phyloP scores from a whole-genome alignment of 1,140 invertebrate genomes.

The Aphaenogaster rudis region DNA sequence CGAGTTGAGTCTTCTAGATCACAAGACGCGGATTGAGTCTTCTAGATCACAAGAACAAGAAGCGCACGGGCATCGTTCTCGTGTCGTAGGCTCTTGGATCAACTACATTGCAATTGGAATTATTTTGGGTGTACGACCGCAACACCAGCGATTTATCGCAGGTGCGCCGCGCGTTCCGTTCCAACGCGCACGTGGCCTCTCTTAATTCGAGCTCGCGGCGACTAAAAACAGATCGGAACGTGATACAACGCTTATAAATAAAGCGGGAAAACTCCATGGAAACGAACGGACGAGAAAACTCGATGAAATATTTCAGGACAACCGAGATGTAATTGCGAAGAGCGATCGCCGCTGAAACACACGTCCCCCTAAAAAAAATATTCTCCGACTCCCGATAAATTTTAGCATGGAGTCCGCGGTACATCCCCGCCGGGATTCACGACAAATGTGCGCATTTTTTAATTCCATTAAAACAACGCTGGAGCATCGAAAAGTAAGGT shows the following conservation, averaged over 20 bases:
- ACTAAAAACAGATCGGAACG: slow-evolving; percentile 15
- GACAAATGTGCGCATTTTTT: neutral
- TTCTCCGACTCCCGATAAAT: neutral
- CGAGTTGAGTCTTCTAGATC: neutral
- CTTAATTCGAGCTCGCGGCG: slow-evolving; percentile 29
- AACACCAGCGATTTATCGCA: slow-evolving; percentile 32
- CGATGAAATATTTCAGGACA: slow-evolving; percentile 37
- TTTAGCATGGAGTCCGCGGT: neutral
- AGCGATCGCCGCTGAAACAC: neutral
- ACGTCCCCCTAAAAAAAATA: neutral
- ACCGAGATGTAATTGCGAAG: slow-evolving; percentile 12
- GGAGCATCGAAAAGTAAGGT: neutral
- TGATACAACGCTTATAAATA: slow-evolving; percentile 16
- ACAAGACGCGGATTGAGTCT: neutral
- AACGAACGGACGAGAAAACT: neutral
- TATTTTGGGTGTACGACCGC: slow-evolving; percentile 3
- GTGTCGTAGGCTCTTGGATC: neutral
- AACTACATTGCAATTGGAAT: neutral
- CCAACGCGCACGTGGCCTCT: slow-evolving; percentile 24
- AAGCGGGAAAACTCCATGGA: neutral
- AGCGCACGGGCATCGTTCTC: neutral
- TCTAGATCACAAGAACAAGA: slow-evolving; percentile 10
- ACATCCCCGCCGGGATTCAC: neutral
- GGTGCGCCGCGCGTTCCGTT: slow-evolving; percentile 4
- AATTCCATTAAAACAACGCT: slow-evolving; percentile 40